Conservation (phyloP, 2,888 invertebrate genomes). For the Xanthia icteritia region DNA sequence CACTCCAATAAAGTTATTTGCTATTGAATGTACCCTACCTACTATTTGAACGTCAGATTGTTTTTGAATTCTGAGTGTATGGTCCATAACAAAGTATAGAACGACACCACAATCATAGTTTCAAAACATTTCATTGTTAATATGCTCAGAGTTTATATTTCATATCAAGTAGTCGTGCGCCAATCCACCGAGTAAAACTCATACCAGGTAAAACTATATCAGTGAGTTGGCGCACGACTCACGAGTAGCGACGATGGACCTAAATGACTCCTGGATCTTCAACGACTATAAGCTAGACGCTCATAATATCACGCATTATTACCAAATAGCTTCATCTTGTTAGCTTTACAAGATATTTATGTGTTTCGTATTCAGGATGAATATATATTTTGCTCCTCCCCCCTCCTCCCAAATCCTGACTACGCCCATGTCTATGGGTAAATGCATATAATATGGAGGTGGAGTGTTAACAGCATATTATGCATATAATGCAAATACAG, state of each 20-base stretch:
- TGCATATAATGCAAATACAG: not conserved
- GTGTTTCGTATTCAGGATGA: conserved; percentile 36
- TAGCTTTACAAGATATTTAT: conserved; percentile 42
- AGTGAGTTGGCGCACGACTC: not conserved
- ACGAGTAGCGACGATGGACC: not conserved
- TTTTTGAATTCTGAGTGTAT: conserved; percentile 17
- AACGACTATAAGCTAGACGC: not conserved
- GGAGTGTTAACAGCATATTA: conserved; percentile 11
- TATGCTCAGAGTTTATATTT: conserved; percentile 17
- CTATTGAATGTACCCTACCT: not conserved
- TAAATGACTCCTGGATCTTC: not conserved
- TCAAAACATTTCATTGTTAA: conserved; percentile 43
- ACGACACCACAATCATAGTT: conserved; percentile 14
- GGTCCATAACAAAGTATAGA: conserved; percentile 13
- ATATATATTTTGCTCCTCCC: conserved; percentile 62
- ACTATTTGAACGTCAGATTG: not conserved
- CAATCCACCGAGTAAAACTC: not conserved
- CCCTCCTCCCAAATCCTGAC: conserved; percentile 55
- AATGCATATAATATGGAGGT: conserved; percentile 51
- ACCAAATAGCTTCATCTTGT: not conserved
- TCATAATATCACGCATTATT: not conserved
- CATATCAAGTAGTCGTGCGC: not conserved
- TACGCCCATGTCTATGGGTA: conserved; percentile 65
- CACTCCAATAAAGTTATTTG: not conserved
- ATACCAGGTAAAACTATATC: not conserved